Evolutionary conservation across 92 coral and sea anemone species (phyloP).

Genomic region (Paragorgia papillata): DNA sequence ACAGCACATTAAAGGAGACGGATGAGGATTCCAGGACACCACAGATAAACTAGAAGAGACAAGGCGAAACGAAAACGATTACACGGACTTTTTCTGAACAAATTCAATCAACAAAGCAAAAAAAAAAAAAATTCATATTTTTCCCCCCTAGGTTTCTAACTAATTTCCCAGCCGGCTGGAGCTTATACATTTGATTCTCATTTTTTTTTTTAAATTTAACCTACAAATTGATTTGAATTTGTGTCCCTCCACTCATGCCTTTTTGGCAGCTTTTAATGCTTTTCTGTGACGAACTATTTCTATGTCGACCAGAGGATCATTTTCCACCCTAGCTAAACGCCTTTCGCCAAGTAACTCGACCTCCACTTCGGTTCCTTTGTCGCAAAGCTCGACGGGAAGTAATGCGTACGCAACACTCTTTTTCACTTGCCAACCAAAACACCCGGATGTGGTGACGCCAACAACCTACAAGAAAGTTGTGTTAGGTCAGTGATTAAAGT

Average conservation of each 20-base stretch:
- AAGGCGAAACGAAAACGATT: too few relatives aligned
- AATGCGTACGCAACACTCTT: conserved; percentile 84
- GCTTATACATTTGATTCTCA: neutral
- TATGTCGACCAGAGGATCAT: conserved; percentile 88
- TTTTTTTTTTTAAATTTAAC: neutral
- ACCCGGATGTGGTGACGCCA: conserved; percentile 90
- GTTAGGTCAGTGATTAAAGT: neutral
- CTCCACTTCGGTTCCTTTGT: conserved; percentile 88
- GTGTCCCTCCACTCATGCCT: neutral
- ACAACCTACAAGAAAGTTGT: conserved; percentile 67
- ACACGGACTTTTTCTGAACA: too few relatives aligned
- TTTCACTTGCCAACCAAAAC: conserved; percentile 83
- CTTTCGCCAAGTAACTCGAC: conserved; percentile 84
- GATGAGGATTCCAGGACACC: too few relatives aligned
- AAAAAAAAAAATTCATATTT: too few relatives aligned
- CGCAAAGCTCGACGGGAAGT: conserved; percentile 80
- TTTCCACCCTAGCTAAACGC: conserved; percentile 83
- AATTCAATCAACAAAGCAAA: too few relatives aligned
- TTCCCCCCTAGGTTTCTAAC: too few relatives aligned
- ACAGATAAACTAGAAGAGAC: too few relatives aligned
- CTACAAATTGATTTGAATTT: neutral
- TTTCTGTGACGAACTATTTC: conserved; percentile 84
- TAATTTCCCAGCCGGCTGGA: conserved; percentile 1
- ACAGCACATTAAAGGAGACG: too few relatives aligned
- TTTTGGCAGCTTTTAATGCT: conserved; percentile 55